phyloP scores from a whole-genome alignment of 1,140 invertebrate species.

The Nasonia longicornis region DNA sequence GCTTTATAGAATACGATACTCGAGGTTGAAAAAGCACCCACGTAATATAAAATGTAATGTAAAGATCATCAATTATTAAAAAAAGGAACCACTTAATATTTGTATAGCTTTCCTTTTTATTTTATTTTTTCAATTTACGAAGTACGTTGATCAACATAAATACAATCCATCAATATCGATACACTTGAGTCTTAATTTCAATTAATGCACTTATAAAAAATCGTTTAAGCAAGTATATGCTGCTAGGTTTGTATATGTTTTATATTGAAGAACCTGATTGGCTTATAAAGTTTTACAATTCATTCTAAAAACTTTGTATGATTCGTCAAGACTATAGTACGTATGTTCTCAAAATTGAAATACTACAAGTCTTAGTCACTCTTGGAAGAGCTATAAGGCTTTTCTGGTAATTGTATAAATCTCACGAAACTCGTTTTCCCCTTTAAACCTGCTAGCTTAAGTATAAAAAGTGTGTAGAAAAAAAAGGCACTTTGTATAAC shows the following conservation, averaged over 20 bases:
- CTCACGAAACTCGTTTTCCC: slow-evolving; percentile 30
- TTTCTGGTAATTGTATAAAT: slow-evolving; percentile 42
- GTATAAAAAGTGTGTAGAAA: slow-evolving; percentile 46
- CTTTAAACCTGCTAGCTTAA: slow-evolving; percentile 28
- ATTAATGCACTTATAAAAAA: slow-evolving; percentile 41
- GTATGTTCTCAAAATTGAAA: slow-evolving; percentile 32
- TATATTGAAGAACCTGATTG: slow-evolving; percentile 21
- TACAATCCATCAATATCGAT: slow-evolving; percentile 34
- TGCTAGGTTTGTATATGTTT: slow-evolving; percentile 17
- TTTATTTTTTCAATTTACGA: slow-evolving; percentile 18
- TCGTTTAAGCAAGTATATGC: slow-evolving; percentile 32
- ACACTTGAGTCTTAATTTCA: slow-evolving; percentile 41
- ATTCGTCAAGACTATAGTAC: slow-evolving; percentile 30
- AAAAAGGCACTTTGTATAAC: slow-evolving; percentile 48
- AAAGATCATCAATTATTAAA: slow-evolving; percentile 29
- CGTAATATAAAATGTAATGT: slow-evolving; percentile 3
- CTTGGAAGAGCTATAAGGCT: slow-evolving; percentile 39
- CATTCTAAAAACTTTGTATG: slow-evolving; percentile 25
- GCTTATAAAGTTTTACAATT: slow-evolving; percentile 30
- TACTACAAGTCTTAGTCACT: slow-evolving; percentile 28
- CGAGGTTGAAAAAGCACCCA: slow-evolving; percentile 29
- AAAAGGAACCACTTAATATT: slow-evolving; percentile 35
- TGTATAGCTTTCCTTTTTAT: slow-evolving; percentile 5
- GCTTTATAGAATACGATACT: slow-evolving; percentile 23
- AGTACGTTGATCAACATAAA: slow-evolving; percentile 42